These are phyloP conservation scores for Tamias sibiricus DNA, from an alignment of 2,113 vertebrate species.

Conservation along the genomic window DNA sequence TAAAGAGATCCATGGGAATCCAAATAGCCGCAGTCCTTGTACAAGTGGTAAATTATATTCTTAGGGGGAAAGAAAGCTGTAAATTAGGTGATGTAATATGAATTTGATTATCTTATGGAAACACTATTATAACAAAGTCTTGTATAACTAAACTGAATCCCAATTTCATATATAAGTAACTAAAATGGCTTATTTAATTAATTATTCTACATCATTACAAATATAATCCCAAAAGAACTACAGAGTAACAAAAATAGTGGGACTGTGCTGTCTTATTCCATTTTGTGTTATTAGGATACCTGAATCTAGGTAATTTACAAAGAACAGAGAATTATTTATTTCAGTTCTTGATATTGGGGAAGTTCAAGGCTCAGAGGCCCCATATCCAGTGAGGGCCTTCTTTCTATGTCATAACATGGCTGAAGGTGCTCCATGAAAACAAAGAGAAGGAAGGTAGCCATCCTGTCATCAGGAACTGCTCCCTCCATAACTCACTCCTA, in stretches of 20 bases:
- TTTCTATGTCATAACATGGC: neutral
- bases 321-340: neutral
- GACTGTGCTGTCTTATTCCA: neutral
- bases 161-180: conserved; percentile 15
- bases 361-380: neutral
- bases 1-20: conserved; percentile 69
- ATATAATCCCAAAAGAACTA: conserved; percentile 37
- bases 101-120: conserved; percentile 62
- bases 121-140: conserved; percentile 17
- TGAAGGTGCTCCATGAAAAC: too few species aligned
- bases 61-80: neutral
- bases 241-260: conserved; percentile 18
- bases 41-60: conserved; percentile 56
- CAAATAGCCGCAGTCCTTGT: conserved; percentile 47
- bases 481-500: neutral
- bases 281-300: neutral
- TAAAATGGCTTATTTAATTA: conserved; percentile 42
- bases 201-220: neutral
- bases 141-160: neutral
- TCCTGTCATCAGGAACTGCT: neutral
- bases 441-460: neutral
- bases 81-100: conserved; percentile 19
- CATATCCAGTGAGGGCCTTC: neutral
- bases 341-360: neutral
- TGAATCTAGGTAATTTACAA: neutral